phyloP scores from a whole-genome alignment of 2,888 invertebrate genomes.

The Tachina grossa region DNA sequence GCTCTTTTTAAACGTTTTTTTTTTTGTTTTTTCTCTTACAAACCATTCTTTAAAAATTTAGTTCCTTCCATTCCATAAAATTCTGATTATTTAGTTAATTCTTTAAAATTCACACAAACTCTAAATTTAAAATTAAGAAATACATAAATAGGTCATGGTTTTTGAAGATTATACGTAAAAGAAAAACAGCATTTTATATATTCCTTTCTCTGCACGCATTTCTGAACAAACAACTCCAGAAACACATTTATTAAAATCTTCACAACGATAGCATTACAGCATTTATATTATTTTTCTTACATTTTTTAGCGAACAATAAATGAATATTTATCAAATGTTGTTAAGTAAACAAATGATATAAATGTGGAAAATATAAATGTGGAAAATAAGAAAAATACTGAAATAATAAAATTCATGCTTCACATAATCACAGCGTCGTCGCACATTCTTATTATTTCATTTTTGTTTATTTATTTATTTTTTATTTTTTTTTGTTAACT shows the following conservation, averaged over 20 bases:
- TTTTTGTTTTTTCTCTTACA: too few relatives aligned
- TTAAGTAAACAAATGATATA: conserved; percentile 40
- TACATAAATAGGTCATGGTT: conserved; percentile 20
- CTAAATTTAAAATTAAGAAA: not conserved
- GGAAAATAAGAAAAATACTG: not conserved
- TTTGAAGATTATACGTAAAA: not conserved
- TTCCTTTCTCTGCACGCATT: not conserved
- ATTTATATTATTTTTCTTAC: conserved; percentile 6
- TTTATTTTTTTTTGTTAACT: conserved; percentile 15
- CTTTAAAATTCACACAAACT: not conserved
- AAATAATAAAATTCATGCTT: conserved; percentile 4
- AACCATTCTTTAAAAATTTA: too few relatives aligned
- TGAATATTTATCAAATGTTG: conserved; percentile 40
- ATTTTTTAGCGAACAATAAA: conserved; percentile 56
- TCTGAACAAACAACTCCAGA: conserved; percentile 11
- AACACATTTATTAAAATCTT: conserved; percentile 16
- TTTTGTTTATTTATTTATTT: too few relatives aligned
- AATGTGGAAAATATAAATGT: not conserved
- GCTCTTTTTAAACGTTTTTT: too few relatives aligned
- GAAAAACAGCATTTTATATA: conserved; percentile 3
- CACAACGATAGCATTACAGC: conserved; percentile 2
- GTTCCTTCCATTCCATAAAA: not conserved
- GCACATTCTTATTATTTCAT: not conserved
- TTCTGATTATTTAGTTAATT: not conserved
- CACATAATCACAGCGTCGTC: not conserved